Percentiles rank a stretch among this genome's conserved stretches.
These are phyloP conservation scores for Apogon talboti DNA, from an alignment of 2,797 vertebrate species.

Conservation along the genomic window DNA sequence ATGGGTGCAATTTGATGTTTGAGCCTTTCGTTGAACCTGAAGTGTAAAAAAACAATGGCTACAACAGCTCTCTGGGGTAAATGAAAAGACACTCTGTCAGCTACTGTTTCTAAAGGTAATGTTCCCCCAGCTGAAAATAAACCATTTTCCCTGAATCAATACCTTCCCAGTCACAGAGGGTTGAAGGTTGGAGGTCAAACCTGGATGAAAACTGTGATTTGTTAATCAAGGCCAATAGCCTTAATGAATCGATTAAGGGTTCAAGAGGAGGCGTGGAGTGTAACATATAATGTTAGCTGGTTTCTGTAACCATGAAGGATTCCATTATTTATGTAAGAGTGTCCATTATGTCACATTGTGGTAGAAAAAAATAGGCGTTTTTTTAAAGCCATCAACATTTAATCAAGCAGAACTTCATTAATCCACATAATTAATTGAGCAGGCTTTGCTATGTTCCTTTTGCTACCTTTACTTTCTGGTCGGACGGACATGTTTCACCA, in stretches of 20 bases:
- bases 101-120: conserved; percentile 58
- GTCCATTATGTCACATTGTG: conserved; percentile 80
- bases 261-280: conserved; percentile 71
- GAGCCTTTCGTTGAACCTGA: conserved; percentile 51
- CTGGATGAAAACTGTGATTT: conserved; percentile 70
- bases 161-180: conserved; percentile 66
- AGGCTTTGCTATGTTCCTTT: conserved; percentile 83
- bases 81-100: conserved; percentile 72
- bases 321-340: conserved; percentile 83
- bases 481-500: conserved; percentile 84
- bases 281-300: conserved; percentile 73
- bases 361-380: conserved; percentile 76
- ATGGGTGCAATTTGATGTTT: conserved; percentile 57
- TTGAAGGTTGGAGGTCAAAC: conserved; percentile 80
- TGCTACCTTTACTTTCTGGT: conserved; percentile 87
- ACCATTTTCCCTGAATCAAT: conserved; percentile 72
- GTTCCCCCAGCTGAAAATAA: conserved; percentile 63
- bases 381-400: conserved; percentile 83
- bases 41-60: conserved; percentile 62
- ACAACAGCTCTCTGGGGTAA: conserved; percentile 56
- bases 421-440: conserved; percentile 88
- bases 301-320: conserved; percentile 81
- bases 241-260: conserved; percentile 81
- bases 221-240: conserved; percentile 79
- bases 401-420: conserved; percentile 89